These are phyloP conservation scores for Cyprinella venusta DNA, from an alignment of 2,797 vertebrate species.

Conservation along the genomic window DNA sequence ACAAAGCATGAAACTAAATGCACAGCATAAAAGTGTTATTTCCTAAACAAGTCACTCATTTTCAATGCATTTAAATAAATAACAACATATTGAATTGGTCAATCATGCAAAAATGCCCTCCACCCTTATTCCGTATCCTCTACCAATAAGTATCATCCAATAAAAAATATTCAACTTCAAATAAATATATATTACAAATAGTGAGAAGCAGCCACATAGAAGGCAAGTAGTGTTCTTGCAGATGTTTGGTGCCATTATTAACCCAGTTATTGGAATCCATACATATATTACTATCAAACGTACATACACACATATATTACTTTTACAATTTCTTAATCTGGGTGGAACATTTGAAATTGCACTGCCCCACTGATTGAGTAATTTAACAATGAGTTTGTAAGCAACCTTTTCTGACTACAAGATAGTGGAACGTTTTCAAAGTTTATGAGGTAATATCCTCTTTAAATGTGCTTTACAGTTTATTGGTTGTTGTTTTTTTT, in stretches of 20 bases:
- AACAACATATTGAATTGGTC: constrained; percentile 29
- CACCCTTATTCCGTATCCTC: constrained; percentile 48
- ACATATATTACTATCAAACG: constrained; percentile 48
- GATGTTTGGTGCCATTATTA: constrained; percentile 51
- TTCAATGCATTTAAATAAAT: constrained; percentile 60
- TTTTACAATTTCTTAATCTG: constrained; percentile 41
- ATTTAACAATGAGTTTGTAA: not conserved
- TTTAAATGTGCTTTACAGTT: constrained; percentile 55
- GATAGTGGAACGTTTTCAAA: constrained; percentile 35
- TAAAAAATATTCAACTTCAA: constrained; percentile 60
- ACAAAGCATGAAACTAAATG: constrained; percentile 36
- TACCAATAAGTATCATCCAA: constrained; percentile 18
- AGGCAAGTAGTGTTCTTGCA: constrained; percentile 42
- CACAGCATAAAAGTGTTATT: constrained; percentile 22
- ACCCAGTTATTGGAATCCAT: constrained; percentile 33
- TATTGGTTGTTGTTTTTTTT: constrained; percentile 5
- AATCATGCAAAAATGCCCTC: constrained; percentile 57
- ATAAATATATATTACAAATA: constrained; percentile 61
- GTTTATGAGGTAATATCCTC: constrained; percentile 34
- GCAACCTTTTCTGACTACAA: not conserved
- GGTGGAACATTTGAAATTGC: constrained; percentile 52
- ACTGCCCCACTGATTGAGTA: constrained; percentile 49
- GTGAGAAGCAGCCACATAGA: constrained; percentile 46
- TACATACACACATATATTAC: constrained; percentile 40
- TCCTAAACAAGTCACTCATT: constrained; percentile 36